Evolutionary conservation across 2,888 invertebrate species (phyloP).

Genomic region (Drosophila histrio): DNA sequence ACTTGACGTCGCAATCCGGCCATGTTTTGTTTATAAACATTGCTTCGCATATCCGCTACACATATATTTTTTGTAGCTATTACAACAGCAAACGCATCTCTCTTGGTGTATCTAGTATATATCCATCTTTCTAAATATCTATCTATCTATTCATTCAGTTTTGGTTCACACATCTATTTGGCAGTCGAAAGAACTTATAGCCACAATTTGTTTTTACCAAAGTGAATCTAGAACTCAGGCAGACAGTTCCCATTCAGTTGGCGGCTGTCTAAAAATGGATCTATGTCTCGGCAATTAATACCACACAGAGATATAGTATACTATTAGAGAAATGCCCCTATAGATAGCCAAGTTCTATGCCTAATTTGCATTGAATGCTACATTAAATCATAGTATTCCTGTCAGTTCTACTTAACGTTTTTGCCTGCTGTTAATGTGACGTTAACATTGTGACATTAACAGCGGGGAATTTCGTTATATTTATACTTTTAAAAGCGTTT

Average conservation of each 20-base stretch:
- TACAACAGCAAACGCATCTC: conserved; percentile 43
- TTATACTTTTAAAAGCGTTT: no score
- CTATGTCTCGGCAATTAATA: conserved; percentile 60
- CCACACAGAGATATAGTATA: conserved; percentile 25
- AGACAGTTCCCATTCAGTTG: conserved; percentile 39
- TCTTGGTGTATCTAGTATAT: not conserved
- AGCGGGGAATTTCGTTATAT: no score
- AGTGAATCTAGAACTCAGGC: conserved; percentile 33
- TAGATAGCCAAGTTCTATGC: conserved; percentile 3
- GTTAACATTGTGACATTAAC: not conserved
- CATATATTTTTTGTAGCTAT: conserved; percentile 16
- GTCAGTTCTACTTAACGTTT: not conserved
- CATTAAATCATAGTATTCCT: conserved; percentile 8
- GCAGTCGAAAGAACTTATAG: conserved; percentile 31
- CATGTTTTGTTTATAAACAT: conserved; percentile 67
- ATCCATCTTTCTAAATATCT: not conserved
- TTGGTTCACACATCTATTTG: conserved; percentile 45
- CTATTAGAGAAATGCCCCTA: conserved; percentile 16
- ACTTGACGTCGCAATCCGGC: conserved; percentile 31
- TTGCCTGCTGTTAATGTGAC: conserved; percentile 3
- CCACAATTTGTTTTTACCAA: conserved; percentile 43
- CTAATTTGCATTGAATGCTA: conserved; percentile 35
- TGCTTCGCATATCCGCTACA: conserved; percentile 47
- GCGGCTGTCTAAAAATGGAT: conserved; percentile 63
- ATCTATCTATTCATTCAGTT: conserved; percentile 27